These are phyloP conservation scores for Oriolus oriolus DNA, from an alignment of 2,113 vertebrate species.

Conservation along the genomic window DNA sequence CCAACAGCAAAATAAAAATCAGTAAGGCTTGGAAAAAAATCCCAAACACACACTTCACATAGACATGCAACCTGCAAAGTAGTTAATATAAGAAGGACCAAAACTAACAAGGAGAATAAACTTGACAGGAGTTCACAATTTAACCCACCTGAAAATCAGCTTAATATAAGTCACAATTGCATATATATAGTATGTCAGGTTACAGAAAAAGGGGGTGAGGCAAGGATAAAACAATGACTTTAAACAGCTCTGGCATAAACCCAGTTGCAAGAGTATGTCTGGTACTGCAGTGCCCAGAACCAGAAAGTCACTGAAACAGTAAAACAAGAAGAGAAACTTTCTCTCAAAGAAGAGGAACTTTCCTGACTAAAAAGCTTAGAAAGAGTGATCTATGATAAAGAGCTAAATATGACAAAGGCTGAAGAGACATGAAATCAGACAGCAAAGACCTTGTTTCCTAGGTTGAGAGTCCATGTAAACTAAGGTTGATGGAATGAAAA, in stretches of 20 bases:
- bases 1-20: neutral
- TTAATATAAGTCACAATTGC: neutral
- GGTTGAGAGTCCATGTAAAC: neutral
- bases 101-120: neutral
- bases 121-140: neutral
- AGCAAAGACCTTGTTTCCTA: neutral
- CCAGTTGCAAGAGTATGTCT: neutral
- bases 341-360: neutral
- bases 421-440: neutral
- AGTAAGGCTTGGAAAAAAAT: neutral
- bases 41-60: neutral
- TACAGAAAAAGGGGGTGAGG: neutral
- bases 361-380: neutral
- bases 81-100: neutral
- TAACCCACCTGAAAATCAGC: neutral
- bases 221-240: neutral
- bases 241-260: neutral
- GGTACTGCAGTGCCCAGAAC: neutral
- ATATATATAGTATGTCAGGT: neutral
- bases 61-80: neutral
- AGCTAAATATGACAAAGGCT: neutral
- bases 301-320: neutral
- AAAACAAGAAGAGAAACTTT: neutral
- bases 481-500: neutral
- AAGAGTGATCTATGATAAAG: neutral